Evolutionary conservation across 2,797 vertebrate species (phyloP).

Genomic region (Semaprochilodus insignis): DNA sequence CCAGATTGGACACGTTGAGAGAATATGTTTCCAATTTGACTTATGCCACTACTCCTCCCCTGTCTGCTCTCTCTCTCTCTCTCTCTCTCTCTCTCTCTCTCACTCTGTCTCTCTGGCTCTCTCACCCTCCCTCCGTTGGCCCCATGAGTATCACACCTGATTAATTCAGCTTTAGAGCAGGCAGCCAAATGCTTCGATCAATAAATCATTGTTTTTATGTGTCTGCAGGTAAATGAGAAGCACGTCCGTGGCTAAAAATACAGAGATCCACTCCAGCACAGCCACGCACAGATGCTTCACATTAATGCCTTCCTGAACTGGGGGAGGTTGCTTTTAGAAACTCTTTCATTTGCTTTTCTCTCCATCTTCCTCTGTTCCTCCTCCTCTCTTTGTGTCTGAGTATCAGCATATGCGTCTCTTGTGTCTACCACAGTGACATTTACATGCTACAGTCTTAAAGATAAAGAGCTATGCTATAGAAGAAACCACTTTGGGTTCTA

Average conservation of each 20-base stretch:
- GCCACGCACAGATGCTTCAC: constrained; percentile 71
- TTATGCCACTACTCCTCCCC: constrained; percentile 79
- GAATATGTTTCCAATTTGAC: constrained; percentile 81
- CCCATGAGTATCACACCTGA: constrained; percentile 84
- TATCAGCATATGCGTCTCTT: too few relatives aligned
- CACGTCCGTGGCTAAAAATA: constrained; percentile 70
- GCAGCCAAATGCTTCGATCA: constrained; percentile 74
- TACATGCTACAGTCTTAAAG: neutral
- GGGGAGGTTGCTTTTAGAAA: constrained; percentile 69
- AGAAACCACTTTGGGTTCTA: neutral
- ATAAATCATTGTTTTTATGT: constrained; percentile 84
- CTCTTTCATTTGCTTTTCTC: constrained; percentile 61
- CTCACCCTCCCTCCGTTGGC: constrained; percentile 54
- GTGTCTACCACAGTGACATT: constrained; percentile 16
- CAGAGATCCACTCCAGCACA: constrained; percentile 67
- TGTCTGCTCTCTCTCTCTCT: constrained; percentile 69
- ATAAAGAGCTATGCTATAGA: neutral
- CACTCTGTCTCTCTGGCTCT: constrained; percentile 59
- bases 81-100: constrained; percentile 14
- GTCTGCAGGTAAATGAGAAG: constrained; percentile 87
- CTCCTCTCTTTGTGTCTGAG: constrained; percentile 20
- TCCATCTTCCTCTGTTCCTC: constrained; percentile 43
- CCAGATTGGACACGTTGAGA: constrained; percentile 81
- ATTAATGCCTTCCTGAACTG: constrained; percentile 72
- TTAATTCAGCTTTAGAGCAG: constrained; percentile 77